phyloP scores from a whole-genome alignment of 1,140 invertebrate genomes.

The Bradysia coprophila region DNA sequence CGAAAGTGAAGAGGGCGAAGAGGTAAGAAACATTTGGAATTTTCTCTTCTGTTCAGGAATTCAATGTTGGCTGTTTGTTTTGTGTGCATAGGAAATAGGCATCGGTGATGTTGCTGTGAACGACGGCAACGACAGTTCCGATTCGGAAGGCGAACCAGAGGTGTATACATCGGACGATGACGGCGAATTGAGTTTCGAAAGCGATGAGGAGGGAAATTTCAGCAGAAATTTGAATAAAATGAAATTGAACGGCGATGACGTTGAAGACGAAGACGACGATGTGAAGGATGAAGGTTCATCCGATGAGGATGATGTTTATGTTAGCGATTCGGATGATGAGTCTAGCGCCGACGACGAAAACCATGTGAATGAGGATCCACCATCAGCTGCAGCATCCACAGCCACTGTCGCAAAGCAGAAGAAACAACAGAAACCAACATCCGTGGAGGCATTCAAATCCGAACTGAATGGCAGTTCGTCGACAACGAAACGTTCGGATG shows the following conservation, averaged over 20 bases:
- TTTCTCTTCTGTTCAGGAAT: not conserved
- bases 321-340: slow-evolving; percentile 15
- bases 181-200: slow-evolving; percentile 27
- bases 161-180: slow-evolving; percentile 23
- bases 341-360: slow-evolving; percentile 7
- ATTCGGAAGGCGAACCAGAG: not conserved
- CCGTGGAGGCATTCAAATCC: not conserved
- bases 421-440: not conserved
- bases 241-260: slow-evolving; percentile 14
- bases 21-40: not conserved
- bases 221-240: slow-evolving; percentile 12
- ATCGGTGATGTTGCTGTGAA: not conserved
- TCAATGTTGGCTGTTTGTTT: not conserved
- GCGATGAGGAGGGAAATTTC: slow-evolving; percentile 29
- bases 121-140: not conserved
- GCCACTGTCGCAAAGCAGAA: not conserved
- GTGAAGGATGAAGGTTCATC: slow-evolving; percentile 3
- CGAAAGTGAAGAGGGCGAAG: not conserved
- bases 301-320: slow-evolving; percentile 3
- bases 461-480: slow-evolving; percentile 3
- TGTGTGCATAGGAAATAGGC: not conserved
- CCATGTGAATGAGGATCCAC: slow-evolving; percentile 1
- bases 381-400: not conserved
- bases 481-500: slow-evolving; percentile 4
- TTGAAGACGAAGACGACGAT: slow-evolving; percentile 14